Conservation (phyloP, 2,113 vertebrate genomes). For the Lathamus discolor region DNA sequence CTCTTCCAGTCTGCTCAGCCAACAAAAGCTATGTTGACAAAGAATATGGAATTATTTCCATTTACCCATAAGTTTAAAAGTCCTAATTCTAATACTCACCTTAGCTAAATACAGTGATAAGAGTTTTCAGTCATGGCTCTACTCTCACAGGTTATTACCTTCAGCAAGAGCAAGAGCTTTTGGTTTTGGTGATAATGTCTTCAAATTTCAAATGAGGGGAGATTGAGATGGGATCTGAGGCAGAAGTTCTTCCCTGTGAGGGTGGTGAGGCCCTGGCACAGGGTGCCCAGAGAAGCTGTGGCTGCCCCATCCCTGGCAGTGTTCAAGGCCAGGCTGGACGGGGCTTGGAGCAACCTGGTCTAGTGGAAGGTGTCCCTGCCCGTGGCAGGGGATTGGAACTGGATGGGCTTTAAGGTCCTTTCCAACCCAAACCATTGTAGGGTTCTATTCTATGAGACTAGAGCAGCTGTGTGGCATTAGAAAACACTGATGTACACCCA, state of each 20-base stretch:
- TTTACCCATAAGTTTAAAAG: neutral
- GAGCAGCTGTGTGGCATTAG: neutral
- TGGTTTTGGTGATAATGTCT: no score
- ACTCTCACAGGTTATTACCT: neutral
- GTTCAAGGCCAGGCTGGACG: accelerated
- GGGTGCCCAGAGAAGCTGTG: neutral
- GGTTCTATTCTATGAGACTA: neutral
- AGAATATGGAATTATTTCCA: no score
- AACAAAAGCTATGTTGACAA: neutral
- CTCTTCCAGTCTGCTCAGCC: neutral
- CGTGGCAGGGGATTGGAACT: accelerated
- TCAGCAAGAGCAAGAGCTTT: neutral
- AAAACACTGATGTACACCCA: neutral
- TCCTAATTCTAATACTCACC: neutral
- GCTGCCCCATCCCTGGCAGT: neutral
- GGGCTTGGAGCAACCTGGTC: neutral
- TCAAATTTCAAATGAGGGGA: neutral
- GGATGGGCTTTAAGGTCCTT: neutral
- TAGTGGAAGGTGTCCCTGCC: neutral
- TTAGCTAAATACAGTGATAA: no score
- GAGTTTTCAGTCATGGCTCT: neutral
- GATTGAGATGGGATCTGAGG: neutral
- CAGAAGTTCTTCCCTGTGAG: neutral
- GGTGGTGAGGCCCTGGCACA: neutral
- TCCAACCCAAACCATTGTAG: neutral